phyloP scores from a whole-genome alignment of 2,113 vertebrate species.

The Bubo bubo region DNA sequence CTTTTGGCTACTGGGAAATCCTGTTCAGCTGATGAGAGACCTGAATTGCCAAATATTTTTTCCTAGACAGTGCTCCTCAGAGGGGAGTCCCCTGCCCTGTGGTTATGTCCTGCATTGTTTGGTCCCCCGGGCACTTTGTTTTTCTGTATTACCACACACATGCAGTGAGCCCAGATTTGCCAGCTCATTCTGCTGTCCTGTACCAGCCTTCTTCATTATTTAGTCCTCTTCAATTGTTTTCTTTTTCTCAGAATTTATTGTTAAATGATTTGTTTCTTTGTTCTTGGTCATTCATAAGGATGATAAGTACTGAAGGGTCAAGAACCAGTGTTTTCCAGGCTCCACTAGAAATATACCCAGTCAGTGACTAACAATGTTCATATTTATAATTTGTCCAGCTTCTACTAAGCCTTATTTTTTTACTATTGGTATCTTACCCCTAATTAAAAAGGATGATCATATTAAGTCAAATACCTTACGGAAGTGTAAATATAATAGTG shows the following conservation, averaged over 20 bases:
- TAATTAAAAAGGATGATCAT: not conserved
- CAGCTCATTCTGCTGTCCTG: not conserved
- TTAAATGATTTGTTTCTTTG: not conserved
- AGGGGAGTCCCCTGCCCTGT: not conserved
- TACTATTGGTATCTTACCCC: not conserved
- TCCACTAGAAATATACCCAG: not conserved
- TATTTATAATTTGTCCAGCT: not conserved
- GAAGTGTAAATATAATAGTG: not conserved
- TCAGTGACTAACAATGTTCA: not conserved
- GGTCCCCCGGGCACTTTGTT: not conserved
- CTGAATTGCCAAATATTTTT: not conserved
- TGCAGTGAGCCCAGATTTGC: not conserved
- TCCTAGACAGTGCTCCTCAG: not conserved
- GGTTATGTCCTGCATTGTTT: not conserved
- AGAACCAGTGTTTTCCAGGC: not conserved
- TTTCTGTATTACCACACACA: not conserved
- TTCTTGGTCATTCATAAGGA: not conserved
- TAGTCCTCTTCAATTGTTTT: not conserved
- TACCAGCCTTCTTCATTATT: not conserved
- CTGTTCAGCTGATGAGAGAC: not conserved
- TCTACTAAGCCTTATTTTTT: not conserved
- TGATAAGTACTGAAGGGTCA: not conserved
- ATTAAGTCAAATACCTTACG: not conserved
- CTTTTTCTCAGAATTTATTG: not conserved
- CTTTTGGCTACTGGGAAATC: not conserved